These are phyloP conservation scores for Platycheirus rosarum DNA, from an alignment of 2,888 invertebrate genomes.

Conservation along the genomic window DNA sequence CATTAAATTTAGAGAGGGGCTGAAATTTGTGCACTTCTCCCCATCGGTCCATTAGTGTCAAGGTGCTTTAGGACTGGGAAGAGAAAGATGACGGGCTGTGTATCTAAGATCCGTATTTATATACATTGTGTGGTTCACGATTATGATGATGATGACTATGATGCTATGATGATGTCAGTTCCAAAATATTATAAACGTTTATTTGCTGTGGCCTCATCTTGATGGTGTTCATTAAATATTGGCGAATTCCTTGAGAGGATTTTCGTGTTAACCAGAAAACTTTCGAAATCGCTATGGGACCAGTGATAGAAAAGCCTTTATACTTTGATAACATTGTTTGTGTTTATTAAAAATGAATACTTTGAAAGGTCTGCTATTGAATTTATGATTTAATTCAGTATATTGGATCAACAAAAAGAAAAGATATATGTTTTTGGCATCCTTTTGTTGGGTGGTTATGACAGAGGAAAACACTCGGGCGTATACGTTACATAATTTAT, in stretches of 20 bases:
- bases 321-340: neutral
- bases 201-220: constrained; percentile 15
- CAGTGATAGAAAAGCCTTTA: neutral
- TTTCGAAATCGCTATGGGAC: constrained; percentile 11
- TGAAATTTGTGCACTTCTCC: constrained; percentile 3
- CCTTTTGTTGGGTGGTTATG: no score
- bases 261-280: constrained; percentile 45
- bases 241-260: constrained; percentile 56
- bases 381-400: constrained; percentile 9
- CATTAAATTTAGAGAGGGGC: constrained; percentile 36
- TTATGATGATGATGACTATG: constrained; percentile 17
- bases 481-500: constrained; percentile 26
- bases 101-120: neutral
- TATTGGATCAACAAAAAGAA: neutral
- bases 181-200: constrained; percentile 25
- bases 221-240: constrained; percentile 53
- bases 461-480: constrained; percentile 12
- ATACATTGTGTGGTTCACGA: constrained; percentile 1
- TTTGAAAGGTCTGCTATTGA: neutral
- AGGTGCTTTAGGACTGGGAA: constrained; percentile 39
- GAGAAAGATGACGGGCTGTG: neutral
- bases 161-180: constrained; percentile 44
- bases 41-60: constrained; percentile 54
- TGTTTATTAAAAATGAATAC: constrained; percentile 2
- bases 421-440: neutral